A percentile compares a stretch with the other conserved stretches of the same genome.
Conservation (phyloP, 2,113 vertebrate species). For the Hiodon tergisus region DNA sequence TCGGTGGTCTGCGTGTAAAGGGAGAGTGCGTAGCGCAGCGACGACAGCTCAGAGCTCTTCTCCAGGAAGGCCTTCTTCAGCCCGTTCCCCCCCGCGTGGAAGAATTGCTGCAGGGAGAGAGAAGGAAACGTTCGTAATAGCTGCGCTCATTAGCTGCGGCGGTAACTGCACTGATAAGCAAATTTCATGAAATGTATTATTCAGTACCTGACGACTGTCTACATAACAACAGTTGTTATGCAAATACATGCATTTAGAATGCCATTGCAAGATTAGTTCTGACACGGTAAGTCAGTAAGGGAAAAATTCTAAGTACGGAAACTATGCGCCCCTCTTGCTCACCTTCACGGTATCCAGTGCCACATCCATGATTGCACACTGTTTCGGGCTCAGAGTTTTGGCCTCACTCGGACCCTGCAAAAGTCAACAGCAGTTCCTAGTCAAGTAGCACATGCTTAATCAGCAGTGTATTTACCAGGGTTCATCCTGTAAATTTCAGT, state of each 20-base stretch:
- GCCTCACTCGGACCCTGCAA: slow-evolving; percentile 80
- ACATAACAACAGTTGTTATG: no score
- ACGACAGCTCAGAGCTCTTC: slow-evolving; percentile 87
- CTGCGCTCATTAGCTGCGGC: background rate
- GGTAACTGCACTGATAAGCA: no score
- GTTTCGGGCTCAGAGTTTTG: slow-evolving; percentile 84
- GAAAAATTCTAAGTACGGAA: background rate
- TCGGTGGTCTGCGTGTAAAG: slow-evolving; percentile 95
- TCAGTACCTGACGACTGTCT: no score
- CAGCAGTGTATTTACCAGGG: background rate
- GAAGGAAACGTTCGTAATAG: background rate
- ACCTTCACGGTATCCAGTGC: slow-evolving; percentile 94
- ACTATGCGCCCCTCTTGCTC: slow-evolving; percentile 4
- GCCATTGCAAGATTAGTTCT: background rate
- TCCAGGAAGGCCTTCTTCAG: slow-evolving; percentile 91
- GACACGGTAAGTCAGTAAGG: no score
- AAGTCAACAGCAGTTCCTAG: slow-evolving; percentile 9
- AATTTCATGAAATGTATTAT: no score
- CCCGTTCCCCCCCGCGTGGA: slow-evolving; percentile 92
- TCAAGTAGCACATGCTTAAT: background rate
- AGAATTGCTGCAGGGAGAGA: slow-evolving; percentile 77
- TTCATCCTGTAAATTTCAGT: no score
- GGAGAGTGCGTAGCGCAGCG: slow-evolving; percentile 86
- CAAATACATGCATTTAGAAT: background rate
- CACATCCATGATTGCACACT: slow-evolving; percentile 84